A percentile compares a stretch with the other conserved stretches of the same genome.
phyloP scores from a whole-genome alignment of 2,888 invertebrate genomes.

The Alentia gelatinosa region DNA sequence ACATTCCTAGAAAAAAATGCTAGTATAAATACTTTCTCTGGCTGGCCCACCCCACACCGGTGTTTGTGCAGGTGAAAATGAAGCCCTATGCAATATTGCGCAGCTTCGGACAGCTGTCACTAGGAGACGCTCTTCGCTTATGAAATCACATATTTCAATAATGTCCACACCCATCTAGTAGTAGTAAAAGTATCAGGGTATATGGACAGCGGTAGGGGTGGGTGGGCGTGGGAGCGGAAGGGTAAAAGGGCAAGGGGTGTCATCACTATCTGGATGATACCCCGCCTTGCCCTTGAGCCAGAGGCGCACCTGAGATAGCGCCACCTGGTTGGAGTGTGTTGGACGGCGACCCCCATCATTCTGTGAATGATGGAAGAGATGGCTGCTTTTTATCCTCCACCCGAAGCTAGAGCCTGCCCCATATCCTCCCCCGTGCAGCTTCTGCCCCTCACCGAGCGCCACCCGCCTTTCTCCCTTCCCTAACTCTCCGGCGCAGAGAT shows the following conservation, averaged over 20 bases:
- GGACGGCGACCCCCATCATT: no score
- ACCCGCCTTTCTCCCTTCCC: neutral
- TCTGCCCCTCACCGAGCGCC: neutral
- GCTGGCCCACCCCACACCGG: no score
- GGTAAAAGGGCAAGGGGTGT: neutral
- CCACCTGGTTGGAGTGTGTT: neutral
- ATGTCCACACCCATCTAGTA: neutral
- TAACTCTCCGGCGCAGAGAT: no score
- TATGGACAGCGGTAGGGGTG: neutral
- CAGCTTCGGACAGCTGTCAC: neutral
- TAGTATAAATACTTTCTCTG: no score
- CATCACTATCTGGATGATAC: neutral
- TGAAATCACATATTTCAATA: no score
- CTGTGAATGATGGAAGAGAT: neutral
- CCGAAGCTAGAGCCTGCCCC: neutral
- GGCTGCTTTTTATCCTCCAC: neutral
- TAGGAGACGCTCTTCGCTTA: neutral
- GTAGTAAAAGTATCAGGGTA: neutral
- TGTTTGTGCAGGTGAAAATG: no score
- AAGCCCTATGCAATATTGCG: neutral
- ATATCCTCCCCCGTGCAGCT: neutral
- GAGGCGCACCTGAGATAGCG: neutral
- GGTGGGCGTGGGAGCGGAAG: neutral
- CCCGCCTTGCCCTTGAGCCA: neutral
- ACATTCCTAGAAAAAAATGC: no score